Evolutionary conservation across 1,140 invertebrate species (phyloP), one percentile per base, ranked within the genome.

Genomic region (Aphelenchoides fujianensis): DNA sequence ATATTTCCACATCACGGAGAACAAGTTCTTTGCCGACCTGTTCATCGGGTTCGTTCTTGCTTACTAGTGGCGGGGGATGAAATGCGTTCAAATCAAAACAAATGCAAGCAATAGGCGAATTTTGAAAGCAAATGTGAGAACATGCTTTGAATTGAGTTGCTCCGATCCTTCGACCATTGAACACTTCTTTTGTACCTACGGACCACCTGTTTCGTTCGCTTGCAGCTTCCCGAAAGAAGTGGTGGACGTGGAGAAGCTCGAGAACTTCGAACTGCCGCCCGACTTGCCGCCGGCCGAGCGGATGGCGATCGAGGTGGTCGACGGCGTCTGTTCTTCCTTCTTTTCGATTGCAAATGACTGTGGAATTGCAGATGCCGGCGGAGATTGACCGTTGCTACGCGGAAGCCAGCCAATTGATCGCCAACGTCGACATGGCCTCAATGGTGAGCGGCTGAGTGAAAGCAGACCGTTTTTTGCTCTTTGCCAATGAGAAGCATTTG

Each of bases 391-490:
- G 72, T 57, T 80, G 72, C 52, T 70, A 68, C 34, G 53, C 36
- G 2, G 53, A 19, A 2, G 34, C 73, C 37, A 35, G 27, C 3
- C 36, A 55, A 27, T 32, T 55, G 2, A 68, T 7, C 12, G 32
- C 57, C 23, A 74, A 80, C 48, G n/a, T 81, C 30, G 77, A 80
- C 19, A 36, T 80, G 52, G 69, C 72, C 30, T 71, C 79, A 12
- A 69, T 48, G 41, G 41, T 48, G n/a, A n/a, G n/a, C n/a, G n/a
- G n/a, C n/a, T n/a, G n/a, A n/a, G n/a, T n/a, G n/a, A n/a, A n/a
- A n/a, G n/a, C n/a, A n/a, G n/a, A n/a, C n/a, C n/a, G 41, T 78
- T 27, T 23, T 48, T 48, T 48, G 41, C 41, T 48, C 41, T 48
- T 48, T 48, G 41, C 41, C 12, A 48, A 48, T 12, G 41, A 48